Percentiles rank a stretch among this genome's conserved stretches.
These are phyloP conservation scores for Diaperis boleti DNA, from an alignment of 2,888 invertebrate species.

Conservation along the genomic window DNA sequence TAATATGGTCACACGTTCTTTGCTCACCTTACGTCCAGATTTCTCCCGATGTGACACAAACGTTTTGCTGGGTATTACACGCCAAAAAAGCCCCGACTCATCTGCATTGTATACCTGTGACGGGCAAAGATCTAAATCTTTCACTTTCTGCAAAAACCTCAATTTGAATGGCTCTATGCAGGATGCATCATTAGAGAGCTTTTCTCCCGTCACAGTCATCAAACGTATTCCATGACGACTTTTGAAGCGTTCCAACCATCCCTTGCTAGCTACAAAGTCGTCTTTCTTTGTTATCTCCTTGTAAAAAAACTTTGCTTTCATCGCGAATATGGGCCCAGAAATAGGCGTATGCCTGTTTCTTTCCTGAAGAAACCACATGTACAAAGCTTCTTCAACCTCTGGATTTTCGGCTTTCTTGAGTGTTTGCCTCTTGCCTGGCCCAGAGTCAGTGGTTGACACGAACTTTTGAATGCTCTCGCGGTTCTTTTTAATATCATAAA, in stretches of 20 bases:
- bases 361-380: conserved; percentile 48
- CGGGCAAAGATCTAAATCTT: conserved; percentile 32
- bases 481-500: conserved; percentile 41
- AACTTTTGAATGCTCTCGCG: background rate
- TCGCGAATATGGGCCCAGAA: conserved; percentile 23
- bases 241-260: conserved; percentile 45
- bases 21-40: conserved; percentile 46
- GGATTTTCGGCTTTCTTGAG: conserved; percentile 42
- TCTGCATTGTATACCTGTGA: background rate
- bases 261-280: conserved; percentile 43
- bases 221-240: conserved; percentile 42
- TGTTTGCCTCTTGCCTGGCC: conserved; percentile 36
- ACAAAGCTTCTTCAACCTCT: conserved; percentile 47
- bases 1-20: conserved; percentile 51
- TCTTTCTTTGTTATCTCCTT: conserved; percentile 18
- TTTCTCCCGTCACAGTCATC: conserved; percentile 41
- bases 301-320: conserved; percentile 37
- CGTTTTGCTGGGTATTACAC: conserved; percentile 28
- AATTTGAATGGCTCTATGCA: conserved; percentile 51
- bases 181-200: conserved; percentile 32
- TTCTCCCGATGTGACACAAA: conserved; percentile 42
- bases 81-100: conserved; percentile 10
- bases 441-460: conserved; percentile 38
- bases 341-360: conserved; percentile 32
- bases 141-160: conserved; percentile 42